Evolutionary conservation across 2,888 invertebrate species (phyloP).

Genomic region (Saturnia pavonia): DNA sequence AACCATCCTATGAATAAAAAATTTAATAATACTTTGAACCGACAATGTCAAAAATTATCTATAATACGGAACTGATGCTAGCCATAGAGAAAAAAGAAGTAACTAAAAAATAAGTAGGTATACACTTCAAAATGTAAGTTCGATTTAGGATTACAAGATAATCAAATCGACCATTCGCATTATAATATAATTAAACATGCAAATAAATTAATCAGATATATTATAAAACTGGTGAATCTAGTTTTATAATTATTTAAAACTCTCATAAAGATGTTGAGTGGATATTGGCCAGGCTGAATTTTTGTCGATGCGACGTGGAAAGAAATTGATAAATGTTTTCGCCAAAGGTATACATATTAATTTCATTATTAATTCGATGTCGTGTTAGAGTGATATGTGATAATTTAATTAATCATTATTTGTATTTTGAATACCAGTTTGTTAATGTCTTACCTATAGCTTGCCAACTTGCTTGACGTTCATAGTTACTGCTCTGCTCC

Average conservation of each 20-base stretch:
- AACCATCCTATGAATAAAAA: no score
- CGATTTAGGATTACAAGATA: neutral
- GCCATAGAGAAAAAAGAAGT: neutral
- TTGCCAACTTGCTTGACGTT: no score
- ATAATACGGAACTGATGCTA: no score
- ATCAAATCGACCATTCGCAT: neutral
- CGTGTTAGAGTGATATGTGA: neutral
- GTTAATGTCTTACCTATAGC: no score
- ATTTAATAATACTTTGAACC: no score
- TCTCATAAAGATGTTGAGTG: neutral
- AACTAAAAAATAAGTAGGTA: neutral
- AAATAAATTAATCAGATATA: slow-evolving; percentile 5
- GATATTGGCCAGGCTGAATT: neutral
- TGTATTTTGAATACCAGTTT: neutral
- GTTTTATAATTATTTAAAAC: neutral
- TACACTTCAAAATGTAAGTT: neutral
- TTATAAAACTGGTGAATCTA: slow-evolving; percentile 2
- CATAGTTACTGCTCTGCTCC: no score
- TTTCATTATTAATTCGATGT: neutral
- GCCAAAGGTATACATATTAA: neutral
- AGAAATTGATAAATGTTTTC: neutral
- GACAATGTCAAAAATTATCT: no score
- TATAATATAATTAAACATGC: slow-evolving; percentile 6
- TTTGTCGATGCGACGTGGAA: neutral
- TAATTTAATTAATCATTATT: neutral